A percentile compares a stretch with the other conserved stretches of the same genome.
Evolutionary conservation across 1,140 invertebrate genomes (phyloP).

Genomic region (Lucilia cuprina): DNA sequence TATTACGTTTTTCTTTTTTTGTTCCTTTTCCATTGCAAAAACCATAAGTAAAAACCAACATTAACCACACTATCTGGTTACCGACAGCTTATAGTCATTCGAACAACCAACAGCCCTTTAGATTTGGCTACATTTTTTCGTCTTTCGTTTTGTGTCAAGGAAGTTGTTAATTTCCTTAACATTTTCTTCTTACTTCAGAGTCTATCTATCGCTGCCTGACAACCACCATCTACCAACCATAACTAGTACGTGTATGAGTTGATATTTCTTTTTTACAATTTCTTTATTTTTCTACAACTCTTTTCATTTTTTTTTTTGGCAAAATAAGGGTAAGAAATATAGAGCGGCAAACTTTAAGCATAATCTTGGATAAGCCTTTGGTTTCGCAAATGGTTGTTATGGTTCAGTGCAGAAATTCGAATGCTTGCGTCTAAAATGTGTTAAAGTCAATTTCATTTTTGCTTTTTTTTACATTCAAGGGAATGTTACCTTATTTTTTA

Average conservation of each 20-base stretch:
- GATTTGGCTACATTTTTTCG: too few species aligned
- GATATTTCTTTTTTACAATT: neutral
- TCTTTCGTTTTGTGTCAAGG: neutral
- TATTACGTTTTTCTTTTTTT: too few species aligned
- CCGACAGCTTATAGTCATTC: too few species aligned
- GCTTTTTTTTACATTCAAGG: too few species aligned
- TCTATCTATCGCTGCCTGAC: too few species aligned
- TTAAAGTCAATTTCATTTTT: neutral
- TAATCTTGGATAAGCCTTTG: neutral
- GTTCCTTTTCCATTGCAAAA: too few species aligned
- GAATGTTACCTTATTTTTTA: too few species aligned
- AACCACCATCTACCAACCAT: too few species aligned
- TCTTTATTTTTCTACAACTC: neutral
- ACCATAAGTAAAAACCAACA: too few species aligned
- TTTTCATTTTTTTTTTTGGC: too few species aligned
- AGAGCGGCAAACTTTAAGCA: neutral
- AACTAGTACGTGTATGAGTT: neutral
- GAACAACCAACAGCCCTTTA: too few species aligned
- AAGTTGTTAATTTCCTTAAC: neutral
- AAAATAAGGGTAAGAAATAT: neutral
- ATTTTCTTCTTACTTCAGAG: neutral
- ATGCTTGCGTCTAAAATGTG: neutral
- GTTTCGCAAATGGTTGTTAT: conserved; percentile 1
- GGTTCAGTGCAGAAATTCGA: neutral
- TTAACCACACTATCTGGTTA: too few species aligned